Percentiles rank a stretch among this genome's conserved stretches.
These are phyloP conservation scores for Ctenodactylus gundi DNA, from an alignment of 2,113 vertebrate genomes.

Conservation along the genomic window DNA sequence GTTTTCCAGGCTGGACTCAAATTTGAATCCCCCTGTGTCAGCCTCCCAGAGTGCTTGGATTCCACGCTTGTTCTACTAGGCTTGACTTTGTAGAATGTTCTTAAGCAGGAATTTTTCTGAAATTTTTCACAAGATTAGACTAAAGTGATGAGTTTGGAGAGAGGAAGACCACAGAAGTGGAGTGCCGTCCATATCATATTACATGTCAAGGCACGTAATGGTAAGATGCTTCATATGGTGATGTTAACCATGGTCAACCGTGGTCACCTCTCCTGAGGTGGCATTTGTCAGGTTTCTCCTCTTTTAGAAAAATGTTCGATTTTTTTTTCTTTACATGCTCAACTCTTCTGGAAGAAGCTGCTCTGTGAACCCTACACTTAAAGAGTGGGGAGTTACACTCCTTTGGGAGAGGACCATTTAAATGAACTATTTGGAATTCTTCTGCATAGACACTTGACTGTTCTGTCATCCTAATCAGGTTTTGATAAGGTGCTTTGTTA, in stretches of 20 bases:
- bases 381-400: background rate
- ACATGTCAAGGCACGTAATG: background rate
- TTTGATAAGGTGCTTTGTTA: slow-evolving; percentile 43
- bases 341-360: background rate
- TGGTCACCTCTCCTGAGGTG: background rate
- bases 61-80: too few species aligned
- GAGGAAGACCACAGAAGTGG: background rate
- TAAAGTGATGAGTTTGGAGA: background rate
- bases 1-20: too few species aligned
- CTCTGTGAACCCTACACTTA: background rate
- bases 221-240: background rate
- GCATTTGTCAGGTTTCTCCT: background rate
- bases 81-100: slow-evolving; percentile 31
- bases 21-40: too few species aligned
- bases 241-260: background rate
- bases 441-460: background rate
- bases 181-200: background rate
- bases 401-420: background rate
- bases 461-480: background rate
- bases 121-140: background rate
- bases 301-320: background rate
- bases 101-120: background rate
- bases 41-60: too few species aligned
- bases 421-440: background rate
- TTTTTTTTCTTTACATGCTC: background rate